Evolutionary conservation across 2,113 vertebrate species (phyloP).

Genomic region (Malurus alboscapulatus): DNA sequence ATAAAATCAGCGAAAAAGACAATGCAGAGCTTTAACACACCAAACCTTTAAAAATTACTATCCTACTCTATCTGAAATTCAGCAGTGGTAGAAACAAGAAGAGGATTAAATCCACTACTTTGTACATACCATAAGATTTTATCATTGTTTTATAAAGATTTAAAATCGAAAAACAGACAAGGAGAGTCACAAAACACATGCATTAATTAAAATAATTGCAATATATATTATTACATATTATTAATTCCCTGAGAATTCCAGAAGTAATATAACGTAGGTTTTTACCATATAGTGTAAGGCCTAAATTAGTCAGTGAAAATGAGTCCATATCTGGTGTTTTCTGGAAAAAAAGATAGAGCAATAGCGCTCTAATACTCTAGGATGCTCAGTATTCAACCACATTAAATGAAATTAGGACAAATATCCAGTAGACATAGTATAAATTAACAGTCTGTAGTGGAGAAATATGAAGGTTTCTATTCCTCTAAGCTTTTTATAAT

Average conservation of each 20-base stretch:
- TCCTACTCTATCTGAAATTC: background rate
- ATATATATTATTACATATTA: background rate
- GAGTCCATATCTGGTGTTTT: background rate
- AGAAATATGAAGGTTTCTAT: background rate
- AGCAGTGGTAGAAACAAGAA: background rate
- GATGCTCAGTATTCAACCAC: background rate
- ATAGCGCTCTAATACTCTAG: background rate
- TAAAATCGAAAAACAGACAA: background rate
- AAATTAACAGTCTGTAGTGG: background rate
- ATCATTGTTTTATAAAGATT: background rate
- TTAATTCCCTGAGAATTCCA: background rate
- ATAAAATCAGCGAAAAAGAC: background rate
- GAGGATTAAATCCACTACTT: background rate
- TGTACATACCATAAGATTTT: background rate
- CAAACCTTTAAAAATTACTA: background rate
- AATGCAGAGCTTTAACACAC: background rate
- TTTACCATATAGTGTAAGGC: background rate
- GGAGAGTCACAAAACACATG: fast-evolving
- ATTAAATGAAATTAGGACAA: background rate
- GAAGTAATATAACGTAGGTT: background rate
- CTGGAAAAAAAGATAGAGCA: background rate
- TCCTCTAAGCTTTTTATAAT: background rate
- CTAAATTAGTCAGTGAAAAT: background rate
- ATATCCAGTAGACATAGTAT: background rate
- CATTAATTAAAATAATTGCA: background rate